Percentiles rank a stretch among this genome's conserved stretches.
Conservation (phyloP, 1,140 invertebrate species). For the Penaeus vannamei region DNA sequence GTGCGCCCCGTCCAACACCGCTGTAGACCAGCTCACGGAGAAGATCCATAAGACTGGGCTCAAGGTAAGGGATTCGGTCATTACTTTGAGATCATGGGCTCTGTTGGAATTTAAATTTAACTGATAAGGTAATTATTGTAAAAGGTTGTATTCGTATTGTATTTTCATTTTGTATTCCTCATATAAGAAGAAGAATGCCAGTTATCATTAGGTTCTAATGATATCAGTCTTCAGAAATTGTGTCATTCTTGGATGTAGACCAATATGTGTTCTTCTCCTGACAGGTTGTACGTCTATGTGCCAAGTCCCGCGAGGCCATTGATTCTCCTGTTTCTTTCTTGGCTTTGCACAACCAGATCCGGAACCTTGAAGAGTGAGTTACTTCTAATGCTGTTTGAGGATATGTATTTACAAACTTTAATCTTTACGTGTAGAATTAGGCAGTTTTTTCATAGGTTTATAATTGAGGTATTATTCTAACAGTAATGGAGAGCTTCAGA, state of each 20-base stretch:
- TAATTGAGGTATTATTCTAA: slow-evolving; percentile 18
- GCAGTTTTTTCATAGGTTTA: background rate
- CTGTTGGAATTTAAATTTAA: background rate
- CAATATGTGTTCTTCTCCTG: slow-evolving; percentile 32
- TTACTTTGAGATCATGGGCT: background rate
- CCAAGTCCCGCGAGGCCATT: slow-evolving; percentile 98
- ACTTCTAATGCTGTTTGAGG: background rate
- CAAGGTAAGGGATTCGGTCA: slow-evolving; percentile 77
- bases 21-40: slow-evolving; percentile 98
- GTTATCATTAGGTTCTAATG: too few relatives aligned
- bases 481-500: slow-evolving; percentile 84
- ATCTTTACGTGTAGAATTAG: background rate
- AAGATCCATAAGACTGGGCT: slow-evolving; percentile 98
- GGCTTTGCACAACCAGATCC: slow-evolving; percentile 97
- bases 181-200: too few relatives aligned
- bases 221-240: too few relatives aligned
- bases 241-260: too few relatives aligned
- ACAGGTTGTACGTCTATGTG: slow-evolving; percentile 91
- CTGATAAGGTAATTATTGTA: background rate
- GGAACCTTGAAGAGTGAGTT: slow-evolving; percentile 83
- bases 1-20: slow-evolving; percentile 98
- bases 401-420: background rate
- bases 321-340: slow-evolving; percentile 98
- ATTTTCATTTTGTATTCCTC: background rate
- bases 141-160: background rate